Percentiles rank a stretch among this genome's conserved stretches.
Evolutionary conservation across 2,113 vertebrate species (phyloP).

Genomic region (Hiodon alosoides): DNA sequence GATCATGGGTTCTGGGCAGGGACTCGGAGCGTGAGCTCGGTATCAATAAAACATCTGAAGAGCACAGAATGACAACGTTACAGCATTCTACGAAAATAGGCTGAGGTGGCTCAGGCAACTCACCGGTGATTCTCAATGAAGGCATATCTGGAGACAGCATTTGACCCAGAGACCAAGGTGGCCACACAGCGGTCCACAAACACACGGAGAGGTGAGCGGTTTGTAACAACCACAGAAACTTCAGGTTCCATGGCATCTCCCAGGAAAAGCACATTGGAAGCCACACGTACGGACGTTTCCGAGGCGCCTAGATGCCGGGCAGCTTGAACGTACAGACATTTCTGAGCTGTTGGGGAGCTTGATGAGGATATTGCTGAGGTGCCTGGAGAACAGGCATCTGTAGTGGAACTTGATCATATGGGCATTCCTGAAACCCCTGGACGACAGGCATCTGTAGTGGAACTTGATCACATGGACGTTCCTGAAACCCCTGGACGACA

Average conservation of each 20-base stretch:
- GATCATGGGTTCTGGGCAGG: neutral
- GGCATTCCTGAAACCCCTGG: too few relatives aligned
- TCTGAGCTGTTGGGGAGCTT: too few relatives aligned
- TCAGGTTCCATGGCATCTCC: conserved; percentile 23
- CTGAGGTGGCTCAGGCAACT: neutral
- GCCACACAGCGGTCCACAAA: conserved; percentile 28
- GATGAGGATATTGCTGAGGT: too few relatives aligned
- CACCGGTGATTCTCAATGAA: conserved; percentile 24
- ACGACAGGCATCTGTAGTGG: too few relatives aligned
- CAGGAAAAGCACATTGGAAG: conserved; percentile 17
- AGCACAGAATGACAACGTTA: neutral
- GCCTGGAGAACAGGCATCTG: too few relatives aligned
- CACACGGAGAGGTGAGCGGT: neutral
- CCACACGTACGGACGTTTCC: neutral
- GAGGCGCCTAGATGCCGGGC: too few relatives aligned
- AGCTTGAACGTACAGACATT: too few relatives aligned
- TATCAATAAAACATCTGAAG: conserved; percentile 22
- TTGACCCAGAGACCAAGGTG: neutral
- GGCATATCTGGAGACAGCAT: conserved; percentile 7
- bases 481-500: too few relatives aligned
- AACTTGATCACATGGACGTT: too few relatives aligned
- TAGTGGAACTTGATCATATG: too few relatives aligned
- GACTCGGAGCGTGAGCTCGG: conserved; percentile 17
- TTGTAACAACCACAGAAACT: conserved; percentile 2
- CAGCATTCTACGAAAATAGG: too few relatives aligned